Percentiles rank a stretch among this genome's conserved stretches.
These are phyloP conservation scores for Monochamus saltuarius DNA, from an alignment of 1,140 invertebrate species.

Conservation along the genomic window DNA sequence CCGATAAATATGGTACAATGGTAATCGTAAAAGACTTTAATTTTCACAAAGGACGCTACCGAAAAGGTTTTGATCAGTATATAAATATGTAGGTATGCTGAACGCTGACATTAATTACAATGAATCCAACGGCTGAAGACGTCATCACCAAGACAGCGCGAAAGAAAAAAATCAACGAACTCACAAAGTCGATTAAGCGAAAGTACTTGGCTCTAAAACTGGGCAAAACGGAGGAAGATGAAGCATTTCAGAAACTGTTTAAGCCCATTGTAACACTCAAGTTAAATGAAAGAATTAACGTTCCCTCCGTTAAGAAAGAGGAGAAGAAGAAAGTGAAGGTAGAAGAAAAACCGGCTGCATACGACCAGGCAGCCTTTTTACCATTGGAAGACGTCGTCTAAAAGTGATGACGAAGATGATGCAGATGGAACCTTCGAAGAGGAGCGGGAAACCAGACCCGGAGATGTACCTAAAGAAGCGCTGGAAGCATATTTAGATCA, in stretches of 20 bases:
- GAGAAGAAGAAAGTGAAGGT: background rate
- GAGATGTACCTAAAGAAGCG: background rate
- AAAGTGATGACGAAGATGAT: background rate
- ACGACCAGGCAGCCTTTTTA: background rate
- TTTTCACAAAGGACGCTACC: no score
- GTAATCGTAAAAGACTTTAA: constrained; percentile 29
- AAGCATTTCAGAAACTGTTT: constrained; percentile 12
- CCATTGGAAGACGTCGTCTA: background rate
- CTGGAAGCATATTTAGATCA: constrained; percentile 5
- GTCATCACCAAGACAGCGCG: background rate
- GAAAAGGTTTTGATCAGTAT: no score
- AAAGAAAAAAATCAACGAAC: constrained; percentile 13
- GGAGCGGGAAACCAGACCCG: background rate
- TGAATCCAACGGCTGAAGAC: constrained; percentile 8
- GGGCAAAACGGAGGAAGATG: constrained; percentile 20
- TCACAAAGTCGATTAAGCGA: constrained; percentile 9
- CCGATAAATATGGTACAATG: constrained; percentile 38
- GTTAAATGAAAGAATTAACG: background rate
- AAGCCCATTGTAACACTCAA: constrained; percentile 7
- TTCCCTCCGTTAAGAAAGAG: background rate
- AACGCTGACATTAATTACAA: constrained; percentile 12
- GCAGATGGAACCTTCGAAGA: background rate
- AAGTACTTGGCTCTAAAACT: constrained; percentile 18
- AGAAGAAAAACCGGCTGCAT: background rate
- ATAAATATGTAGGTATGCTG: no score